phyloP scores from a whole-genome alignment of 2,113 vertebrate genomes.

The Haliaeetus leucogaster region DNA sequence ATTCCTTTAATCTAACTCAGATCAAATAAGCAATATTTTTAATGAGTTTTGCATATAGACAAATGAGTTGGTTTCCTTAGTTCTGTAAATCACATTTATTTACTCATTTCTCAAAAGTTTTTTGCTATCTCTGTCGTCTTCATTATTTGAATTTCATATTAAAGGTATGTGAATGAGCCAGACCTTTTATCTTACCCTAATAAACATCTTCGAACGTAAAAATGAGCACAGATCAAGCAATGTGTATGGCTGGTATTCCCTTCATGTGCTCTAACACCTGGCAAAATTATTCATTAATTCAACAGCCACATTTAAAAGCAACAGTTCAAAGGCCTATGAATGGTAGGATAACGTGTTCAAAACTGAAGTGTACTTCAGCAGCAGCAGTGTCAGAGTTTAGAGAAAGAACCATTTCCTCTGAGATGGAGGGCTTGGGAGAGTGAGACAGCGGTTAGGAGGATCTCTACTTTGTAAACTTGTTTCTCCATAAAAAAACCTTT shows the following conservation, averaged over 20 bases:
- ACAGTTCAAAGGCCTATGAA: slow-evolving; percentile 70
- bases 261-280: slow-evolving; percentile 66
- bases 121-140: background rate
- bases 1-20: background rate
- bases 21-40: background rate
- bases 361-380: slow-evolving; percentile 65
- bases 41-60: background rate
- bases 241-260: slow-evolving; percentile 22
- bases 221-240: slow-evolving; percentile 41
- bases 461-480: background rate
- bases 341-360: slow-evolving; percentile 49
- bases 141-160: slow-evolving; percentile 53
- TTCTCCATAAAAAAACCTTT: background rate
- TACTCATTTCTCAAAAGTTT: background rate
- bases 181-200: slow-evolving; percentile 63
- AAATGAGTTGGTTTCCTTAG: background rate
- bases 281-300: slow-evolving; percentile 75
- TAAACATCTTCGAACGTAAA: slow-evolving; percentile 51
- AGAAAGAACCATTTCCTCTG: slow-evolving; percentile 60
- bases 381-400: slow-evolving; percentile 54
- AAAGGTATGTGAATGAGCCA: slow-evolving; percentile 52
- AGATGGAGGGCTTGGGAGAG: slow-evolving; percentile 11
- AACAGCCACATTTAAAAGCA: slow-evolving; percentile 66
- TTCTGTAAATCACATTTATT: background rate
- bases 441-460: background rate